phyloP scores from a whole-genome alignment of 1,140 invertebrate species.

The Triops cancriformis region DNA sequence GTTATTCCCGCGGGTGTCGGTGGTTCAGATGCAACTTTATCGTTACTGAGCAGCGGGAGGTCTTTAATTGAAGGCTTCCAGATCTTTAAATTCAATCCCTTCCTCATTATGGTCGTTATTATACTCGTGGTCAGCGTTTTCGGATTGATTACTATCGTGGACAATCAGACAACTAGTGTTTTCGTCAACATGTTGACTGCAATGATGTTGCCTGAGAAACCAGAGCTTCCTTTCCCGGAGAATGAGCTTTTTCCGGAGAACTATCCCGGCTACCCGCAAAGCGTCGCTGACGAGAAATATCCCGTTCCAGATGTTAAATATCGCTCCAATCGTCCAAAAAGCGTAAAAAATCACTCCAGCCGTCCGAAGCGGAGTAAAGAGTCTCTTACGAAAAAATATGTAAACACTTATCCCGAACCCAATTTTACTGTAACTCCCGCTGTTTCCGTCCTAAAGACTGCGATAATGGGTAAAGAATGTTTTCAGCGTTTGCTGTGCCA shows the following conservation, averaged over 20 bases:
- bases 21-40: neutral
- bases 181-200: neutral
- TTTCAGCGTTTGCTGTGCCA: neutral
- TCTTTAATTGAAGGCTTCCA: neutral
- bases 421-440: neutral
- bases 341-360: neutral
- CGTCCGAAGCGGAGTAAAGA: neutral
- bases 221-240: neutral
- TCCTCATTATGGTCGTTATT: neutral
- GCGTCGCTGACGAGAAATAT: neutral
- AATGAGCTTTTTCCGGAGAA: neutral
- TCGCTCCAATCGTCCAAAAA: neutral
- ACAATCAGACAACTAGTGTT: neutral
- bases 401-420: neutral
- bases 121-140: neutral
- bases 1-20: neutral
- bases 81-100: neutral
- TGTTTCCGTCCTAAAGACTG: neutral
- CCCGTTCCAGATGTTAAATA: neutral
- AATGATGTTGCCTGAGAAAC: neutral
- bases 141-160: neutral
- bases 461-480: neutral
- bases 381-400: no score
- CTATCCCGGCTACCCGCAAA: neutral
- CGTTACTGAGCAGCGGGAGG: neutral